These are phyloP conservation scores for Osmerus eperlanus DNA, from an alignment of 2,113 vertebrate genomes.

Conservation along the genomic window DNA sequence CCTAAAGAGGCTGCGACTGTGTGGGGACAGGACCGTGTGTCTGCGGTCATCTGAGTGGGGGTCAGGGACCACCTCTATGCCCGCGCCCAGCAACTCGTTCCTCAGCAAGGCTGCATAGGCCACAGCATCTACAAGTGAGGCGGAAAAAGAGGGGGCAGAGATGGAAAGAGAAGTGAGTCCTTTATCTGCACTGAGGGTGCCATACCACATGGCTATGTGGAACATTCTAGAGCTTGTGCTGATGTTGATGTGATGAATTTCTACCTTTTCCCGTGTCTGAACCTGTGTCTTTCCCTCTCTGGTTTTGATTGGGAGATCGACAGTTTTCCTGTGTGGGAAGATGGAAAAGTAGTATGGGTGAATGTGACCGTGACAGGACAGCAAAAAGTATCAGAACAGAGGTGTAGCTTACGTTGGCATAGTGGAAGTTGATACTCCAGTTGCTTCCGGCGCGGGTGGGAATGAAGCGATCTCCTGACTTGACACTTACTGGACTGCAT, in stretches of 20 bases:
- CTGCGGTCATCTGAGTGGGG: slow-evolving; percentile 71
- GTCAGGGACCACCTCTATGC: slow-evolving; percentile 72
- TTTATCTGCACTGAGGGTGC: background rate
- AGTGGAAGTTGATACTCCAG: slow-evolving; percentile 82
- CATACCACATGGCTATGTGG: background rate
- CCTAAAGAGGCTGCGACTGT: slow-evolving; percentile 74
- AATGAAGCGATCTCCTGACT: slow-evolving; percentile 77
- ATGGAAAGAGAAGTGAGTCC: background rate
- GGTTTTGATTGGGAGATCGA: slow-evolving; percentile 74
- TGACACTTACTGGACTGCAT: slow-evolving; percentile 70
- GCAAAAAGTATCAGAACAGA: background rate
- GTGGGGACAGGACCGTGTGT: slow-evolving; percentile 64
- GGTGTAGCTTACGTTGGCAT: slow-evolving; percentile 67
- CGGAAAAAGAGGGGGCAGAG: background rate
- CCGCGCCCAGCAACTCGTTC: slow-evolving; percentile 76
- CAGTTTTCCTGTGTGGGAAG: slow-evolving; percentile 72
- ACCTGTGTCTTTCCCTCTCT: slow-evolving; percentile 71
- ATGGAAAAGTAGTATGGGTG: background rate
- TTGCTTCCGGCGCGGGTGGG: slow-evolving; percentile 78
- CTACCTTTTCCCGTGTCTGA: slow-evolving; percentile 78
- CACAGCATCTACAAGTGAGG: slow-evolving; percentile 64
- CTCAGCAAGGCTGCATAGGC: slow-evolving; percentile 76
- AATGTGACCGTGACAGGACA: background rate
- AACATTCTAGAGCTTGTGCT: too few relatives aligned
- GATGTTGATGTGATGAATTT: background rate